Evolutionary conservation across 2,888 invertebrate species (phyloP).

Genomic region (Suillia variegata): DNA sequence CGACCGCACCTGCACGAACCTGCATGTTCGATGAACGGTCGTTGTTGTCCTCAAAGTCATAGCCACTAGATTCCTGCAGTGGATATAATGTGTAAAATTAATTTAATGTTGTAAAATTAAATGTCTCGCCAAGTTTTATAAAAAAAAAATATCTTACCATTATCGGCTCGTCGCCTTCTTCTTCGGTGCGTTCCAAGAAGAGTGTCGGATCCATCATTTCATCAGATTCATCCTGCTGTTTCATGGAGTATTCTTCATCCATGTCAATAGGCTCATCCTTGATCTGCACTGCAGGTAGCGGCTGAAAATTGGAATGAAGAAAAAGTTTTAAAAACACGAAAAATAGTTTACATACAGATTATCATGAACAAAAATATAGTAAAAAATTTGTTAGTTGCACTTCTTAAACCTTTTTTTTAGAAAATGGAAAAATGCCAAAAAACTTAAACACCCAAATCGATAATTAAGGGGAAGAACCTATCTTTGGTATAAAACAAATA

Average conservation of each 20-base stretch:
- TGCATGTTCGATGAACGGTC: conserved; percentile 30
- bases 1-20: conserved; percentile 39
- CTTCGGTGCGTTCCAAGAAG: conserved; percentile 58
- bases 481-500: too few species aligned
- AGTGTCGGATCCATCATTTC: conserved; percentile 60
- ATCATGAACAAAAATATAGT: too few species aligned
- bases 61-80: conserved; percentile 25
- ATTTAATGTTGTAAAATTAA: background rate
- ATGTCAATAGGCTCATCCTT: conserved; percentile 58
- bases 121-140: background rate
- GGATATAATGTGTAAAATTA: conserved; percentile 4
- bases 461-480: too few species aligned
- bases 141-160: too few species aligned
- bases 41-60: conserved; percentile 25
- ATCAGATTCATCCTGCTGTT: conserved; percentile 53
- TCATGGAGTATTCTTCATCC: conserved; percentile 54
- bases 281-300: conserved; percentile 55
- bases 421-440: too few species aligned
- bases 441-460: too few species aligned
- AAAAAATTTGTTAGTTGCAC: too few species aligned
- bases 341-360: conserved; percentile 2
- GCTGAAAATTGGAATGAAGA: conserved; percentile 39
- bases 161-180: conserved; percentile 51
- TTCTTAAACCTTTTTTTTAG: too few species aligned
- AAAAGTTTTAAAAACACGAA: conserved; percentile 7